phyloP scores from a whole-genome alignment of 2,888 invertebrate genomes.

The Heliconius charithonia region DNA sequence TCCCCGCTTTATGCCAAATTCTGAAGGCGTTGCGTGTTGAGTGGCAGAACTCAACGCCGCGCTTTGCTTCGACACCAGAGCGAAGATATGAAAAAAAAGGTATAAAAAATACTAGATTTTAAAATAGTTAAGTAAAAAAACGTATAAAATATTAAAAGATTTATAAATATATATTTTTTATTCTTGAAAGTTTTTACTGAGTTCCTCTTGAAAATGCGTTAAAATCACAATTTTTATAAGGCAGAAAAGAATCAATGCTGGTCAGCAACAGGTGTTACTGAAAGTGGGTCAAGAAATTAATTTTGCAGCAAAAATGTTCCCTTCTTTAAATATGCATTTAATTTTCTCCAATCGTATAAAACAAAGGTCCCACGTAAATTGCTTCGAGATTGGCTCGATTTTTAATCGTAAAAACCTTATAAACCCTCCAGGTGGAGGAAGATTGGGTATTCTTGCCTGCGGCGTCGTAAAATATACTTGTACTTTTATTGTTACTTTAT shows the following conservation, averaged over 20 bases:
- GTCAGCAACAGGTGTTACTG: conserved; percentile 23
- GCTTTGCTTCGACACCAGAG: too few relatives aligned
- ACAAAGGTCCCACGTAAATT: conserved; percentile 38
- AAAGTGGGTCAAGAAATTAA: conserved; percentile 28
- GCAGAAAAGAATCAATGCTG: conserved; percentile 9
- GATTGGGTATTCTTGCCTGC: conserved; percentile 17
- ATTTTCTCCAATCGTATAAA: conserved; percentile 51
- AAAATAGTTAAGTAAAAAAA: too few relatives aligned
- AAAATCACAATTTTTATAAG: not conserved
- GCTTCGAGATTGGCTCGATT: conserved; percentile 35
- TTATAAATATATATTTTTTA: not conserved
- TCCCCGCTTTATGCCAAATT: too few relatives aligned
- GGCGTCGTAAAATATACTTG: conserved; percentile 29
- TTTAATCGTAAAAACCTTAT: conserved; percentile 25
- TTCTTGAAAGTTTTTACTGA: not conserved
- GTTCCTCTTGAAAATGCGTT: not conserved
- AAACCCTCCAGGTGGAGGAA: conserved; percentile 11
- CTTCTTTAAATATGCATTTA: conserved; percentile 56
- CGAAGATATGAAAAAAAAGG: too few relatives aligned
- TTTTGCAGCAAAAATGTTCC: conserved; percentile 29
- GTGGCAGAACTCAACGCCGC: too few relatives aligned
- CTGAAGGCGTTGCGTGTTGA: too few relatives aligned
- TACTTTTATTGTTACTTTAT: conserved; percentile 21
- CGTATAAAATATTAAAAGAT: not conserved
- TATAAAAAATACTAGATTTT: too few relatives aligned